phyloP scores from a whole-genome alignment of 2,113 vertebrate genomes.

The Mesocricetus auratus region DNA sequence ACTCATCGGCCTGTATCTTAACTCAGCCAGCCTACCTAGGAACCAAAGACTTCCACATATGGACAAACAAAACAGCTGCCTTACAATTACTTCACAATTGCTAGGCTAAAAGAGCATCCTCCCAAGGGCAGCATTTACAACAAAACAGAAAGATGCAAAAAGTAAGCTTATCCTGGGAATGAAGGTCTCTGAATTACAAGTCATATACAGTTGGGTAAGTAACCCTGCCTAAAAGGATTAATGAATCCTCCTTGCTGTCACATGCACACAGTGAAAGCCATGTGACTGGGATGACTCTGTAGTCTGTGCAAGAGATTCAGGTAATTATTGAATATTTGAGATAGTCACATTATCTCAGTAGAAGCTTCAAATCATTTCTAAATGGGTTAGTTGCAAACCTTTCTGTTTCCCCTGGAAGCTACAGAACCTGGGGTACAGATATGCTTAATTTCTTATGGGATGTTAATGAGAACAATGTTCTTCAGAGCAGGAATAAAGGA shows the following conservation, averaged over 20 bases:
- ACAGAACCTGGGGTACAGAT: not conserved
- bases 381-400: conserved; percentile 42
- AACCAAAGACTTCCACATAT: not conserved
- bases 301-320: not conserved
- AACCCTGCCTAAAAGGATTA: not conserved
- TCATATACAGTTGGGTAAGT: not conserved
- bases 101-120: not conserved
- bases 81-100: not conserved
- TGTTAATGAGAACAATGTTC: not conserved
- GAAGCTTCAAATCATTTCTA: not conserved
- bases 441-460: conserved; percentile 38
- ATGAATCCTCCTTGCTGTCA: not conserved
- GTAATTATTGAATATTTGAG: not conserved
- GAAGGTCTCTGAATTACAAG: not conserved
- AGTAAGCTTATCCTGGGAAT: not conserved
- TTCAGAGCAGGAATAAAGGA: conserved; percentile 14
- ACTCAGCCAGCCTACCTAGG: not conserved
- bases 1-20: not conserved
- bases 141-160: not conserved
- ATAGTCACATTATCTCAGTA: not conserved
- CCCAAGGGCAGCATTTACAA: not conserved
- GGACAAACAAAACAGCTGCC: not conserved
- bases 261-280: not conserved
- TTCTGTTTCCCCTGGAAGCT: conserved; percentile 18
- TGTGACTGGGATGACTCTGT: not conserved